A percentile compares a stretch with the other conserved stretches of the same genome.
Evolutionary conservation across 2,797 vertebrate genomes (phyloP).

Genomic region (Sciurus vulgaris): DNA sequence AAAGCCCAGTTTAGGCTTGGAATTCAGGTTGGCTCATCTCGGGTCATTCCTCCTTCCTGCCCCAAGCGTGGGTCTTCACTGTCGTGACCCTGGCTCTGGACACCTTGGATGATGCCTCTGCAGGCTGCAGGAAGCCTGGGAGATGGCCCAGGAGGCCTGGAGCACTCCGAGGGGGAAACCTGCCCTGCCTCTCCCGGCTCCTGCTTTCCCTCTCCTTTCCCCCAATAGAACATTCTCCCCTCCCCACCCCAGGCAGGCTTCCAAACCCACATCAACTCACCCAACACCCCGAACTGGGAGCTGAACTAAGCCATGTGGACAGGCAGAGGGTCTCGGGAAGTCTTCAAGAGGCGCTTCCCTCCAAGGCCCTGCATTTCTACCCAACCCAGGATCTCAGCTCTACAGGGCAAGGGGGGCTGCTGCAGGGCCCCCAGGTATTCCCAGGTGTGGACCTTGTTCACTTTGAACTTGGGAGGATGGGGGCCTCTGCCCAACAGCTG

Average conservation of each 20-base stretch:
- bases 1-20: neutral
- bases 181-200: neutral
- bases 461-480: neutral
- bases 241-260: neutral
- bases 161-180: neutral
- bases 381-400: neutral
- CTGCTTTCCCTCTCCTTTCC: no score
- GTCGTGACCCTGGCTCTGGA: neutral
- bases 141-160: neutral
- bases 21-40: neutral
- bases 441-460: neutral
- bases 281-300: neutral
- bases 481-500: neutral
- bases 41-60: neutral
- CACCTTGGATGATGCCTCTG: slow-evolving; percentile 24
- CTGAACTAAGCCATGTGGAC: neutral
- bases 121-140: neutral
- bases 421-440: neutral
- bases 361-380: slow-evolving; percentile 43
- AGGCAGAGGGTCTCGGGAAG: fast-evolving
- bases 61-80: neutral
- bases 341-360: neutral
- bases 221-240: neutral
- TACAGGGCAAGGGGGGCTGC: neutral
- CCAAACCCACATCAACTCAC: neutral